A percentile compares a stretch with the other conserved stretches of the same genome.
Evolutionary conservation across 2,113 vertebrate species (phyloP).

Genomic region (Elanoides forficatus): DNA sequence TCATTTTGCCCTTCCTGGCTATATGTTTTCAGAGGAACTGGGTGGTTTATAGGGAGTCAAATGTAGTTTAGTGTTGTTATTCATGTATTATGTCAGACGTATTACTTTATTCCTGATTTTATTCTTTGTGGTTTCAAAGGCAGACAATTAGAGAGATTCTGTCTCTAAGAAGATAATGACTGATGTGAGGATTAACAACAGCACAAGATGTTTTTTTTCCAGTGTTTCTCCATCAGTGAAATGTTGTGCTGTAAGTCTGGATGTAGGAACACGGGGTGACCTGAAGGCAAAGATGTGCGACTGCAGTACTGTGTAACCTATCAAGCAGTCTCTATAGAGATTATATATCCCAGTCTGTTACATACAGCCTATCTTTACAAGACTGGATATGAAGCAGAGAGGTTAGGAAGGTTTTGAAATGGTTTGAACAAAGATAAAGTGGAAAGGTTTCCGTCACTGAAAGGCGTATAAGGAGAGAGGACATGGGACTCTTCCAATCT

Average conservation of each 20-base stretch:
- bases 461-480: not conserved
- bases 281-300: not conserved
- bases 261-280: not conserved
- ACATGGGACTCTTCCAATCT: not conserved
- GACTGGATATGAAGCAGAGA: not conserved
- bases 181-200: not conserved
- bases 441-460: not conserved
- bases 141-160: not conserved
- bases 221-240: not conserved
- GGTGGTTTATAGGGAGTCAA: not conserved
- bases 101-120: not conserved
- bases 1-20: not conserved
- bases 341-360: not conserved
- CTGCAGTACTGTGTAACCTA: not conserved
- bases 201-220: not conserved
- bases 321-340: not conserved
- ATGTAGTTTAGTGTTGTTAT: not conserved
- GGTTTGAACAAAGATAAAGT: not conserved
- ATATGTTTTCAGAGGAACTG: not conserved
- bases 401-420: not conserved
- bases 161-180: not conserved
- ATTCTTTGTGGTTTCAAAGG: not conserved
- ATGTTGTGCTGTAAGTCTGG: not conserved
- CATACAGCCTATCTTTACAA: not conserved
- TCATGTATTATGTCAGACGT: not conserved